Percentiles rank a stretch among this genome's conserved stretches.
phyloP scores from a whole-genome alignment of 2,888 invertebrate genomes.

The Drosophila lutescens region DNA sequence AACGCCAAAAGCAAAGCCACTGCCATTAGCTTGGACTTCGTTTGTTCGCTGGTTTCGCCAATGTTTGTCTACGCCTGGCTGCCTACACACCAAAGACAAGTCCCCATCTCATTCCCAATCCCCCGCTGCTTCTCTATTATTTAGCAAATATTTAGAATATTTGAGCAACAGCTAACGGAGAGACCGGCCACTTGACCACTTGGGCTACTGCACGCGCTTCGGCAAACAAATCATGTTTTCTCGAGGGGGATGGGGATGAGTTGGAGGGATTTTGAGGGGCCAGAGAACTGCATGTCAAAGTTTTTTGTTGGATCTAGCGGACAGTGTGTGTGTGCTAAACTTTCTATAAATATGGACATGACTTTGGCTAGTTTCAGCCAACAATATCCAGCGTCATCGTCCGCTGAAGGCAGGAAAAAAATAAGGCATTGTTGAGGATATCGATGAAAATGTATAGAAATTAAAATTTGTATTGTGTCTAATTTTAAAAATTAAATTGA shows the following conservation, averaged over 20 bases:
- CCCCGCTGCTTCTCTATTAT: conserved; percentile 67
- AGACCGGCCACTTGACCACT: conserved; percentile 54
- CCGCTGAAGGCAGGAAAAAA: neutral
- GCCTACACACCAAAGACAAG: conserved; percentile 46
- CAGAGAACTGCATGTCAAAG: conserved; percentile 35
- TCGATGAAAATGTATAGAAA: neutral
- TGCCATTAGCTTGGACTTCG: conserved; percentile 59
- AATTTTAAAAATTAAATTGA: too few relatives aligned
- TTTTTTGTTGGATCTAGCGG: conserved; percentile 65
- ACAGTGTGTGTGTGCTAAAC: conserved; percentile 45
- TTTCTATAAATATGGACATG: conserved; percentile 72
- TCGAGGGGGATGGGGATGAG: conserved; percentile 9
- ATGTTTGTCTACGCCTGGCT: conserved; percentile 62
- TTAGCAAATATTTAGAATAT: conserved; percentile 79
- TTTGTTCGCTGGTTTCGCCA: conserved; percentile 37
- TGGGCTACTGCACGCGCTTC: conserved; percentile 73
- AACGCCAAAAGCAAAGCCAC: conserved; percentile 64
- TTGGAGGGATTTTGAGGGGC: conserved; percentile 5
- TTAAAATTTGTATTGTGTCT: neutral
- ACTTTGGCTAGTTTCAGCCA: conserved; percentile 34
- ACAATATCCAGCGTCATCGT: conserved; percentile 22
- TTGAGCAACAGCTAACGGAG: conserved; percentile 55
- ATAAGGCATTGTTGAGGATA: too few relatives aligned
- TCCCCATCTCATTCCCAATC: neutral
- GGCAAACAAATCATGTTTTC: conserved; percentile 69